Base-by-base conservation (phyloP, 2,113 vertebrate genomes). In the Chrysochloris asiatica region DNA sequence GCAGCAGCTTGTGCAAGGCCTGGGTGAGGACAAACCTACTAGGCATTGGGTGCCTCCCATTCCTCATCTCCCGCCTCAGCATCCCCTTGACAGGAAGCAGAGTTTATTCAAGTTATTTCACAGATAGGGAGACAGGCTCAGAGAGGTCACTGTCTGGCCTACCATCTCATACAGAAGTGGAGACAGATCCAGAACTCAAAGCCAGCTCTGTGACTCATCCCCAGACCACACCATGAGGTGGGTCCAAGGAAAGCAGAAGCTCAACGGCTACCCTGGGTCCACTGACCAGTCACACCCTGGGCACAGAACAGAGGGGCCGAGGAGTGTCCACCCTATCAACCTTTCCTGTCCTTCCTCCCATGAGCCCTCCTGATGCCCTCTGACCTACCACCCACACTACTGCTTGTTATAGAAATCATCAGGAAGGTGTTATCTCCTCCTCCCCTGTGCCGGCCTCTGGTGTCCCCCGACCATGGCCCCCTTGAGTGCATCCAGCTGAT, bases 401-500 rank as follows among this genome's bases (percentile, higher is more conserved):
- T 86, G 48, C 78, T 72, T 38, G 2, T 48, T 89, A 28, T 97
- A 99, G 99, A 99, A 98, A 99, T 99, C 82, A 98, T 99, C 89
- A 97, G 97, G 91, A 99, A 99, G 94, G 98, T 99, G 95, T 98
- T 97, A 93, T 99, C 98, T 43, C 98, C 98, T 21, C 98, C 98
- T 22, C 98, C 98, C 0, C 97, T 99, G 97, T 99, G 98, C 79
- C 97, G 98, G 22, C 98, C 99, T 4, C 98, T 95, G 0, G 97
- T 99, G 92, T 96, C 98, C 36, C 98, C 98, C 0, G 99, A 99
- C 92, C 97, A 98, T 43, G 98, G 99, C 14, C 99, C 99, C 0
- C 95, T 98, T 17, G 97, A 98, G 87, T 99, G 99, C 45, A 98
- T 99, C 95, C 98, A 98, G 96, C 96, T 99, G 75, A 99, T 99